Evolutionary conservation across 2,888 invertebrate genomes (phyloP).

Genomic region (Drosophila greeni): DNA sequence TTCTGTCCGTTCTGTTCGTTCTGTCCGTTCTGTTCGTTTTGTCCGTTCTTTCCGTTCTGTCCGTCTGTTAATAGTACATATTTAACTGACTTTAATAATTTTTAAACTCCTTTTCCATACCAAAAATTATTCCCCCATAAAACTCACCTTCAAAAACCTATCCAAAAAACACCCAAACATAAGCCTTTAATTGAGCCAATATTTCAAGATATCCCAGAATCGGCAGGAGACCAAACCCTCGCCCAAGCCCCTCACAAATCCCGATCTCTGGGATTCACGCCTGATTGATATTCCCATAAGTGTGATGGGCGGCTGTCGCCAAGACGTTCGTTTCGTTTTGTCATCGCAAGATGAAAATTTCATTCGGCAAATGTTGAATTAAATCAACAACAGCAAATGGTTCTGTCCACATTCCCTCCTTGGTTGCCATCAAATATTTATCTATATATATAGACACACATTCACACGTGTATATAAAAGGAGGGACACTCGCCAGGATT

Average conservation of each 20-base stretch:
- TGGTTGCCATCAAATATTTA: slow-evolving; percentile 27
- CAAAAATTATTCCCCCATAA: not conserved
- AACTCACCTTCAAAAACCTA: not conserved
- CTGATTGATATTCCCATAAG: slow-evolving; percentile 31
- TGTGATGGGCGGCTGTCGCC: slow-evolving; percentile 17
- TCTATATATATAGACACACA: not conserved
- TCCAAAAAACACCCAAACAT: not conserved
- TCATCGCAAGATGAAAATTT: slow-evolving; percentile 50
- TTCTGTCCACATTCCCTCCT: slow-evolving; percentile 27
- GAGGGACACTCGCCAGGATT: slow-evolving; percentile 10
- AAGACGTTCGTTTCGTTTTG: slow-evolving; percentile 15
- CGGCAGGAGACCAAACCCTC: not conserved
- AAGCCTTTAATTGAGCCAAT: slow-evolving; percentile 1
- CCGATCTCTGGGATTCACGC: slow-evolving; percentile 5
- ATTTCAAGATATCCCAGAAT: not conserved
- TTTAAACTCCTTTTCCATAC: not conserved
- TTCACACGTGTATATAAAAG: not conserved
- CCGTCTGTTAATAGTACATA: too few relatives aligned
- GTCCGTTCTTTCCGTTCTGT: too few relatives aligned
- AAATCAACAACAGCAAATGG: slow-evolving; percentile 60
- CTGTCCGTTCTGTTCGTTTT: too few relatives aligned
- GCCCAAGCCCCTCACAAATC: not conserved
- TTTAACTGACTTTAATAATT: too few relatives aligned
- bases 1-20: too few relatives aligned
- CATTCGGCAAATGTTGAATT: slow-evolving; percentile 47